phyloP scores from a whole-genome alignment of 2,888 invertebrate genomes.

The Agonopterix alstromeriana region DNA sequence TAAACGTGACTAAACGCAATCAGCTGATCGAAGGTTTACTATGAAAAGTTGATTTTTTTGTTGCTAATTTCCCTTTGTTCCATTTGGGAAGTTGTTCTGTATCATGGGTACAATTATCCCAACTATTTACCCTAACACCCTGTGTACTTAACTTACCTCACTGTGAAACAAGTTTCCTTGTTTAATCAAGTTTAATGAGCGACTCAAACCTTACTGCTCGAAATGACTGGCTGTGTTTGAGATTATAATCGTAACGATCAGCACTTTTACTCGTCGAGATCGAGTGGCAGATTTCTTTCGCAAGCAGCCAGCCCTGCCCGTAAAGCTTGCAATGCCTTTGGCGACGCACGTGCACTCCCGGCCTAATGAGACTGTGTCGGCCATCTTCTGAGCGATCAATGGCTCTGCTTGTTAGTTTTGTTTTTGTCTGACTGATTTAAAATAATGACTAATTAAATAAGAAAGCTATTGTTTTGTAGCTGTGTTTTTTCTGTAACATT shows the following conservation, averaged over 20 bases:
- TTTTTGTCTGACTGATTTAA: conserved; percentile 25
- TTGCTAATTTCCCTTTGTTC: no score
- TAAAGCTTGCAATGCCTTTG: conserved; percentile 34
- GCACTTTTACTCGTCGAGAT: conserved; percentile 6
- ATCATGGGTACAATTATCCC: no score
- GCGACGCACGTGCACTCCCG: conserved; percentile 61
- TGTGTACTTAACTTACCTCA: not conserved
- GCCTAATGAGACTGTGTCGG: conserved; percentile 51
- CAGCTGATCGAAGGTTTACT: no score
- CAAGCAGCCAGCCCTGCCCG: conserved; percentile 8
- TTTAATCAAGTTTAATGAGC: conserved; percentile 3
- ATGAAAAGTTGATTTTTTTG: no score
- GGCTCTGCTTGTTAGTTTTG: conserved; percentile 36
- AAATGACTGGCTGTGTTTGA: conserved; percentile 4
- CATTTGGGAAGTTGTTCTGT: no score
- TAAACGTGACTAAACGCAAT: no score
- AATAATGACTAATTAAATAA: conserved; percentile 12
- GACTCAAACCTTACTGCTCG: not conserved
- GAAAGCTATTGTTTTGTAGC: not conserved
- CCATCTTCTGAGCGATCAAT: conserved; percentile 56
- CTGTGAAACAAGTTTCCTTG: conserved; percentile 3
- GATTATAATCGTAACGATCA: conserved; percentile 8
- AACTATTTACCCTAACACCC: no score
- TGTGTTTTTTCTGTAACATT: not conserved
- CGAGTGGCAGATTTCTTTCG: conserved; percentile 1